Evolutionary conservation across 2,113 vertebrate genomes (phyloP).

Genomic region (Pseudonaja textilis): DNA sequence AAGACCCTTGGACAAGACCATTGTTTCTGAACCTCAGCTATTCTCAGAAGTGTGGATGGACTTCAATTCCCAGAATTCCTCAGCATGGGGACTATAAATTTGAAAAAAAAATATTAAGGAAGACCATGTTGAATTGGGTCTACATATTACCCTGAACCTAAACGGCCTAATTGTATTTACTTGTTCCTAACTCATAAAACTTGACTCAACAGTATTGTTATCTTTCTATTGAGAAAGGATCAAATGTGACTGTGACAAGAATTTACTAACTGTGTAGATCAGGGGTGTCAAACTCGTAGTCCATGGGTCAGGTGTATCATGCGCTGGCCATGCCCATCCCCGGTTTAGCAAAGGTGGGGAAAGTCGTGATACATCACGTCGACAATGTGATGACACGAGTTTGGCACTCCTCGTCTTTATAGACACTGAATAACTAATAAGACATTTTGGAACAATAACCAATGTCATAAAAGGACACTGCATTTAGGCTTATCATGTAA

Average conservation of each 20-base stretch:
- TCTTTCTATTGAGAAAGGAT: background rate
- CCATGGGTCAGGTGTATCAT: no score
- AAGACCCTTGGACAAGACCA: no score
- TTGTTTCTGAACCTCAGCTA: background rate
- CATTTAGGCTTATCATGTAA: background rate
- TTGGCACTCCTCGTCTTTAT: background rate
- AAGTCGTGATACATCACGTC: no score
- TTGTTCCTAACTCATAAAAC: background rate
- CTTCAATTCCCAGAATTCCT: background rate
- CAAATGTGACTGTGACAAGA: background rate
- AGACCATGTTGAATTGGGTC: background rate
- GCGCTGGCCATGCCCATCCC: no score
- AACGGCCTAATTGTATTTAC: background rate
- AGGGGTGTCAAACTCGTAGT: no score
- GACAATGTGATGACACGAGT: no score
- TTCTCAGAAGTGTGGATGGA: background rate
- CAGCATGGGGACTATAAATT: background rate
- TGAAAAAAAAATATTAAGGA: background rate
- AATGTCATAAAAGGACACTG: background rate
- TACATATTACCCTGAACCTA: background rate
- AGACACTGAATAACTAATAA: background rate
- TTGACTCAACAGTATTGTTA: background rate
- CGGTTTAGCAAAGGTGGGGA: no score
- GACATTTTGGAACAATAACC: background rate
- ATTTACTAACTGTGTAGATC: background rate